Conservation (phyloP, 2,113 vertebrate species). For the Anguilla rostrata region DNA sequence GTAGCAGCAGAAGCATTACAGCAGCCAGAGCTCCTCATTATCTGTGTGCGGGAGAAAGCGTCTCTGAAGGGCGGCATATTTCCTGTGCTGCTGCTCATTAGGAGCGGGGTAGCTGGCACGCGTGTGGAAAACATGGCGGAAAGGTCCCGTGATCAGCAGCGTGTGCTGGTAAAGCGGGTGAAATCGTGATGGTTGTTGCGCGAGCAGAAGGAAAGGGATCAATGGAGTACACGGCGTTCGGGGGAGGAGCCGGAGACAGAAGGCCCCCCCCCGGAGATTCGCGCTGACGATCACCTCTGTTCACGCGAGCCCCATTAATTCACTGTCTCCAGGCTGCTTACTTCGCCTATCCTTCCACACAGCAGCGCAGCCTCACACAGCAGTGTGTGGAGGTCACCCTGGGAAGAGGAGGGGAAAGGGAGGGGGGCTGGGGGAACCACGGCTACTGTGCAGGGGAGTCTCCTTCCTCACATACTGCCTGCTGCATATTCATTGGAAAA, state of each 20-base stretch:
- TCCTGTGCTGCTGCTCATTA: neutral
- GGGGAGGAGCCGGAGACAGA: constrained; percentile 6
- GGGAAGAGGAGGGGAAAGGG: neutral
- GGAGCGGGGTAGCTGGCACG: neutral
- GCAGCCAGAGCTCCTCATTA: neutral
- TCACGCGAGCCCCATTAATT: neutral
- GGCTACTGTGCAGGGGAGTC: constrained; percentile 11
- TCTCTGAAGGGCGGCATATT: neutral
- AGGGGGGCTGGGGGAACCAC: neutral
- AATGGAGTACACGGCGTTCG: neutral
- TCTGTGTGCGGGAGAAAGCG: too few species aligned
- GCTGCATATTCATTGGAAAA: constrained; percentile 45
- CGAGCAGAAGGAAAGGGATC: neutral
- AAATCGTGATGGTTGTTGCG: neutral
- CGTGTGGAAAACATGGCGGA: neutral
- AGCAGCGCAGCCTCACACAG: neutral
- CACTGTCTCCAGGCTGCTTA: constrained; percentile 7
- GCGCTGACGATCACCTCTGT: constrained; percentile 10
- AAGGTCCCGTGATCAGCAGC: neutral
- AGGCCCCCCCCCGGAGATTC: neutral
- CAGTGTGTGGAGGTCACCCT: constrained; percentile 35
- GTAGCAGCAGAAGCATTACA: neutral
- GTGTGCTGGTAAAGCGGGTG: neutral
- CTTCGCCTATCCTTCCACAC: neutral
- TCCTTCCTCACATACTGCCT: constrained; percentile 1